Percentiles rank a stretch among this genome's conserved stretches.
These are phyloP conservation scores for Micronycteris hirsuta DNA, from an alignment of 2,113 vertebrate genomes.

Conservation along the genomic window DNA sequence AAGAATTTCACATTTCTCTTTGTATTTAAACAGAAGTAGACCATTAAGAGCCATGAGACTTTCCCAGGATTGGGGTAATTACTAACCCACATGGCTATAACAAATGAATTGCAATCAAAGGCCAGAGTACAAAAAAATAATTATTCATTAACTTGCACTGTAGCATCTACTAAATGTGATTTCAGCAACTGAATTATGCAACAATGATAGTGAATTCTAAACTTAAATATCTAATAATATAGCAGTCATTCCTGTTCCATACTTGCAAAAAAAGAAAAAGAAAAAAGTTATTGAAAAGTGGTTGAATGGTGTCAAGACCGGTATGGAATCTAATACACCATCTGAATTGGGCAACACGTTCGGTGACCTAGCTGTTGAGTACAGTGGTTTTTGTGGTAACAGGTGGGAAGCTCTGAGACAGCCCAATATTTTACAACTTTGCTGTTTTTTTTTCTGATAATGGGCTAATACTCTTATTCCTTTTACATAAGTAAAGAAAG, in stretches of 20 bases:
- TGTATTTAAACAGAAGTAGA: not conserved
- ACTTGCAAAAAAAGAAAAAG: not conserved
- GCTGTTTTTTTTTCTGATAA: not conserved
- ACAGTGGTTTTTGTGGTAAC: not conserved
- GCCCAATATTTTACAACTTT: not conserved
- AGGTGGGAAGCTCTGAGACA: not conserved
- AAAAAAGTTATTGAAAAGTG: not conserved
- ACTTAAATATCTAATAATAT: slow-evolving; percentile 24
- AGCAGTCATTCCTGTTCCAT: not conserved
- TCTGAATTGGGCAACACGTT: not conserved
- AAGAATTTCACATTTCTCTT: slow-evolving; percentile 14
- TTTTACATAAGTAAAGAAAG: not conserved
- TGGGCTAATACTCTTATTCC: not conserved
- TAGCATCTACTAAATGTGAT: not conserved
- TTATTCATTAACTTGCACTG: slow-evolving; percentile 53
- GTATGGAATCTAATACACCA: not conserved
- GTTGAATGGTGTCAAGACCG: not conserved
- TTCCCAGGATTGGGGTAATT: not conserved
- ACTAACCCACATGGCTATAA: not conserved
- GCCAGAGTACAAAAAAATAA: slow-evolving; percentile 53
- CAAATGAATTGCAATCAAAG: slow-evolving; percentile 45
- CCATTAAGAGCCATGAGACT: not conserved
- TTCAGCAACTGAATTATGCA: slow-evolving; percentile 10
- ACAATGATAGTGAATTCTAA: slow-evolving; percentile 25
- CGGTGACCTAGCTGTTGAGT: not conserved